phyloP scores from a whole-genome alignment of 2,888 invertebrate genomes.

The Empis stercorea region DNA sequence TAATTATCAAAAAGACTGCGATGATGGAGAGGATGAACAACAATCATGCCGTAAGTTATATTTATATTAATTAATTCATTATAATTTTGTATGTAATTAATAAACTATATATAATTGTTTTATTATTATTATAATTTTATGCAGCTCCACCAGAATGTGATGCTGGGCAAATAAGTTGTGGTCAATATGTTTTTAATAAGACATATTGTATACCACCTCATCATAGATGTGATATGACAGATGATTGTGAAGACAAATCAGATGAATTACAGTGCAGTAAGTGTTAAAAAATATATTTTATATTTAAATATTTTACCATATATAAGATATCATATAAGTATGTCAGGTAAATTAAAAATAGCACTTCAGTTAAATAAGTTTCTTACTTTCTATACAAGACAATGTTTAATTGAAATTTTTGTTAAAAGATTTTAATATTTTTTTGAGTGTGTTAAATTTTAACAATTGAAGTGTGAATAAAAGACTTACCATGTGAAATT shows the following conservation, averaged over 20 bases:
- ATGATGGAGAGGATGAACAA: constrained; percentile 82
- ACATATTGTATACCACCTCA: constrained; percentile 91
- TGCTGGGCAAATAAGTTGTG: constrained; percentile 78
- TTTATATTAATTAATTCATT: background rate
- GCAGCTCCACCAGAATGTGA: constrained; percentile 96
- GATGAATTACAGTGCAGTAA: constrained; percentile 94
- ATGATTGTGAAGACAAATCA: constrained; percentile 89
- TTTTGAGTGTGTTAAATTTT: too few species aligned
- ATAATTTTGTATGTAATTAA: too few species aligned
- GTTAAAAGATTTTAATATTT: too few species aligned
- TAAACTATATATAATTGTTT: background rate
- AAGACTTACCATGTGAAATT: background rate
- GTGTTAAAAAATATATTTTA: constrained; percentile 35
- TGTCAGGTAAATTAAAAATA: too few species aligned
- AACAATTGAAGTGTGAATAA: too few species aligned
- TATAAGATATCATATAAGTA: too few species aligned
- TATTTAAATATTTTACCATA: background rate
- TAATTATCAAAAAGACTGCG: constrained; percentile 90
- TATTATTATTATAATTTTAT: constrained; percentile 15
- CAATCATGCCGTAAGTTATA: constrained; percentile 78
- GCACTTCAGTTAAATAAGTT: too few species aligned
- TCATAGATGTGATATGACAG: constrained; percentile 87
- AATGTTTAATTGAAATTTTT: too few species aligned
- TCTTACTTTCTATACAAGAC: too few species aligned
- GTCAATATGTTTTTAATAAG: constrained; percentile 89